Percentiles rank a stretch among this genome's conserved stretches.
Evolutionary conservation across 2,888 invertebrate species (phyloP).

Genomic region (Protophormia terraenovae): DNA sequence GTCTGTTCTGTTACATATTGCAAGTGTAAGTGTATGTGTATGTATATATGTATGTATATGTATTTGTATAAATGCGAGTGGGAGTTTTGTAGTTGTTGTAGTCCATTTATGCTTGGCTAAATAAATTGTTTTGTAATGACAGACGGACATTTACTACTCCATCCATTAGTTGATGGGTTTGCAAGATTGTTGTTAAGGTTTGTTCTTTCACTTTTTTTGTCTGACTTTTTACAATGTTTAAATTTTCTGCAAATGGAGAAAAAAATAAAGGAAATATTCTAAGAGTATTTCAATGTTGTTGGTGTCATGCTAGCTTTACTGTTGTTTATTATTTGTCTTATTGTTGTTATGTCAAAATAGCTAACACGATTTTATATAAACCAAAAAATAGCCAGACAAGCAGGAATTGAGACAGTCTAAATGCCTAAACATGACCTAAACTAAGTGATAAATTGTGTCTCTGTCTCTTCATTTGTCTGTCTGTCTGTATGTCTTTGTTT

Average conservation of each 20-base stretch:
- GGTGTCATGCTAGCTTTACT: background rate
- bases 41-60: background rate
- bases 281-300: background rate
- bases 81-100: background rate
- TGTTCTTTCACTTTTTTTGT: background rate
- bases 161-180: slow-evolving; percentile 18
- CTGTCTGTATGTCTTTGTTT: no score
- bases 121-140: slow-evolving; percentile 31
- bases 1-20: background rate
- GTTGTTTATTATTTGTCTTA: slow-evolving; percentile 13
- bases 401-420: background rate
- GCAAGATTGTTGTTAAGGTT: background rate
- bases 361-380: no score
- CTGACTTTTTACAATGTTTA: slow-evolving; percentile 29
- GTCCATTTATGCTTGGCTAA: background rate
- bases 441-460: background rate
- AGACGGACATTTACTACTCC: background rate
- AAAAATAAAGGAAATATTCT: background rate
- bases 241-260: slow-evolving; percentile 14
- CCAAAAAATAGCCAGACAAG: background rate
- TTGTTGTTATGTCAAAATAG: slow-evolving; percentile 33
- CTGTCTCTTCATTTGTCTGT: no score
- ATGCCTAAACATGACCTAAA: background rate
- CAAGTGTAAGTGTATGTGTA: background rate
- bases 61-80: background rate